Evolutionary conservation across 2,797 vertebrate species (phyloP).

Genomic region (Anisognathus igniventris): DNA sequence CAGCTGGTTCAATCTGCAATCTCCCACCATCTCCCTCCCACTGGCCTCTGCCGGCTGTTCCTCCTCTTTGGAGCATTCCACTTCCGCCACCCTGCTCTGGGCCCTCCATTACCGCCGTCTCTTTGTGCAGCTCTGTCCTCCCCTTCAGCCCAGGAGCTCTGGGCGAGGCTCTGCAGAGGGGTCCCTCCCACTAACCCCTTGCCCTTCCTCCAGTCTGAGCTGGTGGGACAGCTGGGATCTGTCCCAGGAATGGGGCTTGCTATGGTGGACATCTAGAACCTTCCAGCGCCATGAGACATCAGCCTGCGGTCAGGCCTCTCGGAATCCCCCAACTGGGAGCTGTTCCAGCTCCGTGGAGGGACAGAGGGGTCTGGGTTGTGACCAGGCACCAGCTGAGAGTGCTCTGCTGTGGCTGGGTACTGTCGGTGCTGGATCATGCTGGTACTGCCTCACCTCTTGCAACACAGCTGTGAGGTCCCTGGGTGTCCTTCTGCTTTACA

Average conservation of each 20-base stretch:
- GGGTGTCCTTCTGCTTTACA: rapidly evolving
- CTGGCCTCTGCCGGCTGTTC: not conserved
- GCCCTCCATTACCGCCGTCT: rapidly evolving
- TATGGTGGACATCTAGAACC: slow-evolving; percentile 17
- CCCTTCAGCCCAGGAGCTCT: not conserved
- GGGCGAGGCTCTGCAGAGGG: not conserved
- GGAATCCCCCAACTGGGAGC: rapidly evolving
- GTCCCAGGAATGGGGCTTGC: not conserved
- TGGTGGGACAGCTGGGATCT: slow-evolving; percentile 47
- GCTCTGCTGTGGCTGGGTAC: not conserved
- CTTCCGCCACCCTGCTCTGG: not conserved
- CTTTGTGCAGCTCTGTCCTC: not conserved
- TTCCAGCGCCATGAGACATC: not conserved
- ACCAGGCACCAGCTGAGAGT: not conserved
- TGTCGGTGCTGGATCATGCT: not conserved
- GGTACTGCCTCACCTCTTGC: not conserved
- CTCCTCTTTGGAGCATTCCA: slow-evolving; percentile 4
- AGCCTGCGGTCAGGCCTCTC: not conserved
- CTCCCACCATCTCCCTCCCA: slow-evolving; percentile 43
- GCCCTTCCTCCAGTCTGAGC: not conserved
- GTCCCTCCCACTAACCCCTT: slow-evolving; percentile 17
- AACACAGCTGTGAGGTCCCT: rapidly evolving
- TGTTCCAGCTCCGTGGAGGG: not conserved
- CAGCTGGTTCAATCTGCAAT: not conserved
- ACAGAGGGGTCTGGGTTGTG: rapidly evolving